Percentiles rank a stretch among this genome's conserved stretches.
Conservation (phyloP, 1,140 invertebrate genomes). For the Drosophila persimilis region DNA sequence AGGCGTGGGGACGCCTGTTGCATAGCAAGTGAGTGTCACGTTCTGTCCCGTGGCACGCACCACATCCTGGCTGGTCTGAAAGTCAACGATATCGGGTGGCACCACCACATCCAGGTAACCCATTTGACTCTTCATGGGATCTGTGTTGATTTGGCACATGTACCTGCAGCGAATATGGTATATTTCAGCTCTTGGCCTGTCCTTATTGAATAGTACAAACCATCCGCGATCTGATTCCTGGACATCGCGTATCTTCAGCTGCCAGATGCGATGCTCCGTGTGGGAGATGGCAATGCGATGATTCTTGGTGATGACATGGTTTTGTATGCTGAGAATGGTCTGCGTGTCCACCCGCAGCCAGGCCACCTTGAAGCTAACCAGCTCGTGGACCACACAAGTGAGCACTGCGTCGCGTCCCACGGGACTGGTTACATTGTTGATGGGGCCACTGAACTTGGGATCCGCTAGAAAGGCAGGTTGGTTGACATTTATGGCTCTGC, state of each 20-base stretch:
- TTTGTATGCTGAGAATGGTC: slow-evolving; percentile 94
- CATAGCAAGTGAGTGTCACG: slow-evolving; percentile 89
- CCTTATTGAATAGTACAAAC: slow-evolving; percentile 35
- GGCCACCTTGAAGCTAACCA: slow-evolving; percentile 91
- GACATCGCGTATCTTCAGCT: slow-evolving; percentile 92
- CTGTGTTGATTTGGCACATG: slow-evolving; percentile 96
- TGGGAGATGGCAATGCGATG: slow-evolving; percentile 92
- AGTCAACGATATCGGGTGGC: slow-evolving; percentile 90
- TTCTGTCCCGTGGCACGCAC: slow-evolving; percentile 89
- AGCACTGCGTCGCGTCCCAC: slow-evolving; percentile 91
- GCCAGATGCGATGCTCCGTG: slow-evolving; percentile 92
- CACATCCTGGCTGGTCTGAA: slow-evolving; percentile 89
- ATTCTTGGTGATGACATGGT: slow-evolving; percentile 94
- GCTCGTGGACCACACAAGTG: slow-evolving; percentile 91
- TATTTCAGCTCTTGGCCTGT: not conserved
- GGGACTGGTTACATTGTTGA: slow-evolving; percentile 91
- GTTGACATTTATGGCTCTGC: slow-evolving; percentile 56
- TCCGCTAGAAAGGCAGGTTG: slow-evolving; percentile 72
- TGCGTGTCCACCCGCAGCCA: slow-evolving; percentile 95
- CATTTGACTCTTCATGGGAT: slow-evolving; percentile 94
- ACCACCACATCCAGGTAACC: slow-evolving; percentile 95
- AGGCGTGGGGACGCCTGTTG: slow-evolving; percentile 88
- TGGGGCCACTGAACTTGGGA: slow-evolving; percentile 90
- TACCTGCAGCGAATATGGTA: slow-evolving; percentile 34
- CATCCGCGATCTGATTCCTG: slow-evolving; percentile 90